Base-by-base conservation (phyloP, 35 echinoderm and acorn worm species). In the Lytechinus pictus region DNA sequence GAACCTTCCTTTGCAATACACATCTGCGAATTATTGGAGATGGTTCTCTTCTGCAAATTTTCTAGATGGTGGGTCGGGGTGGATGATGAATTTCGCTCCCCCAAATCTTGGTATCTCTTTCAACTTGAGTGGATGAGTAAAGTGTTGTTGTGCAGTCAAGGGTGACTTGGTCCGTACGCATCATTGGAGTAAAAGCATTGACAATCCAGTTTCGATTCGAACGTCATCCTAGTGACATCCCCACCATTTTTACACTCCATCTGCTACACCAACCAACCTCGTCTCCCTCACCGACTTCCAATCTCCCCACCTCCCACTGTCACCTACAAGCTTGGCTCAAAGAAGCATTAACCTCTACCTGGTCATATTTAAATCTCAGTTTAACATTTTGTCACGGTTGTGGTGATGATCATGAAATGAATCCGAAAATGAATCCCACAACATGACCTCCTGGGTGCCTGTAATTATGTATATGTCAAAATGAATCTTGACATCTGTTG, bases 151-250 rank as follows among this genome's bases (percentile, higher is more conserved):
- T 93, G 92, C 28, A 93, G 55, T 93, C 92, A 57, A 8, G 12
- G 10, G 54, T 93, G 92, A 53, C 53, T 54, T 27, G 27, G n/a
- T 55, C 92, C 28, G 29, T 54, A 57, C 92, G 92, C 92, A 16
- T 93, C 53, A 57, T 13, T 55, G 55, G 92, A 57, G 54, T 93
- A 93, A 93, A 93, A 93, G 92, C 92, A 93, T 44, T 93, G 92
- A 93, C 92, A 93, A 57, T 93, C 92, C 28, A 27, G 92, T 90
- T 90, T 90, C 88, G 88, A 90, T 90, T 44, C 88, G 88, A 12
- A 33, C 88, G n/a, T 79, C 66, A 24, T 90, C 88, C 88, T 33
- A 5, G 27, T 90, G 28, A 54, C 88, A 90, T 90, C 52, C 10
- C 52, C 52, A 44, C 88, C 88, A 90, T 90, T 21, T 52, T 90